A percentile compares a stretch with the other conserved stretches of the same genome.
Evolutionary conservation across 2,113 vertebrate species (phyloP).

Genomic region (Atherinomorus stipes): DNA sequence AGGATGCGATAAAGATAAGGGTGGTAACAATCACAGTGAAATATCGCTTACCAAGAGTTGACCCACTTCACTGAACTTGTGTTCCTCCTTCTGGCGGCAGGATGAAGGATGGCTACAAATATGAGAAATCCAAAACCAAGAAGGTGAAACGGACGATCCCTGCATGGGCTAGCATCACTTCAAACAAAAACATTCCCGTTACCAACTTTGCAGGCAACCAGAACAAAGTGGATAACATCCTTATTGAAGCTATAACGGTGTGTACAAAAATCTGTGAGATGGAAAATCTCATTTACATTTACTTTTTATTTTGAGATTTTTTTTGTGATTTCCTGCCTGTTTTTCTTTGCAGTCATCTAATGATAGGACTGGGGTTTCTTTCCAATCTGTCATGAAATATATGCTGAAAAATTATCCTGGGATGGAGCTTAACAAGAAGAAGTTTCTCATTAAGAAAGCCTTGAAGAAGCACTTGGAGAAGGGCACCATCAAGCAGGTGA

Average conservation of each 20-base stretch:
- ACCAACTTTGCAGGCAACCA: conserved; percentile 91
- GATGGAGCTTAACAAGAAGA: conserved; percentile 92
- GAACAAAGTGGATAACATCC: conserved; percentile 93
- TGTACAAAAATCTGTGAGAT: conserved; percentile 16
- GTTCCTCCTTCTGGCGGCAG: conserved; percentile 75
- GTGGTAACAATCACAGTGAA: conserved; percentile 80
- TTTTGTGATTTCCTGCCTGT: background rate
- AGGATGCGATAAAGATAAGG: conserved; percentile 76
- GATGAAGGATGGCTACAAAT: conserved; percentile 89
- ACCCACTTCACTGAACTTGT: conserved; percentile 56
- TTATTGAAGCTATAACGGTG: conserved; percentile 94
- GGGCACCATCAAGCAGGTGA: conserved; percentile 92
- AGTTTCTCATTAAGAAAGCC: conserved; percentile 94
- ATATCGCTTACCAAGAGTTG: conserved; percentile 69
- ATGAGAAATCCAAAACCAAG: conserved; percentile 92
- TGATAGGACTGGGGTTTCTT: conserved; percentile 90
- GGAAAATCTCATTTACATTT: no score
- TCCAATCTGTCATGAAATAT: conserved; percentile 92
- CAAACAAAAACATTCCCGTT: conserved; percentile 89
- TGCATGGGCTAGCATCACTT: conserved; percentile 92
- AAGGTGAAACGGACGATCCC: conserved; percentile 97
- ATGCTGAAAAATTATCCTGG: conserved; percentile 93
- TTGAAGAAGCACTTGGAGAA: conserved; percentile 94
- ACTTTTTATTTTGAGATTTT: background rate
- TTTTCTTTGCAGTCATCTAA: conserved; percentile 86